Evolutionary conservation across 2,797 vertebrate genomes (phyloP).

Genomic region (Poeciliopsis presidionis): DNA sequence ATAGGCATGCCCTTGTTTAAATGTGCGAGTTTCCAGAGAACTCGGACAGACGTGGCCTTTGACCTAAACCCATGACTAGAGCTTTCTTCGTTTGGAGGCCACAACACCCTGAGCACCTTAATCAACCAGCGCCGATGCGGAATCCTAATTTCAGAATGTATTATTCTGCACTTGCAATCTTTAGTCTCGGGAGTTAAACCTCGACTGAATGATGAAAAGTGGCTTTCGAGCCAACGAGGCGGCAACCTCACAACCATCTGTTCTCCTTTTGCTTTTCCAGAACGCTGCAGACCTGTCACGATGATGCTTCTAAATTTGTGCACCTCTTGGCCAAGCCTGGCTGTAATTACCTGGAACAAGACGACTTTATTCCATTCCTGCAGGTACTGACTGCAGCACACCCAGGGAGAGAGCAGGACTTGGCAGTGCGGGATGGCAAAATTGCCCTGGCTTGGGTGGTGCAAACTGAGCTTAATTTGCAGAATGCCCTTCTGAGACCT

Average conservation of each 20-base stretch:
- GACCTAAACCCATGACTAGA: slow-evolving; percentile 56
- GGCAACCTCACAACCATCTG: slow-evolving; percentile 57
- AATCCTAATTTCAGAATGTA: slow-evolving; percentile 75
- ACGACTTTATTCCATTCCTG: slow-evolving; percentile 97
- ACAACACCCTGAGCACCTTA: slow-evolving; percentile 36
- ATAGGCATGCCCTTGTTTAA: slow-evolving; percentile 65
- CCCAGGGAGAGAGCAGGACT: slow-evolving; percentile 57
- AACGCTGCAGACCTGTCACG: slow-evolving; percentile 92
- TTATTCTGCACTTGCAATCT: slow-evolving; percentile 44
- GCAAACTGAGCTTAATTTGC: slow-evolving; percentile 44
- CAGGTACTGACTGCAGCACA: slow-evolving; percentile 84
- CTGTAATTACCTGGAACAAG: slow-evolving; percentile 93
- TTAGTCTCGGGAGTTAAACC: slow-evolving; percentile 44
- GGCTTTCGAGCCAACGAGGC: slow-evolving; percentile 16
- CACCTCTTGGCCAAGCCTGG: slow-evolving; percentile 93
- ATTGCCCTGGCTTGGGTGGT: slow-evolving; percentile 44
- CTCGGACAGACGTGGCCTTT: slow-evolving; percentile 53
- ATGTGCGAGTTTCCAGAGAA: slow-evolving; percentile 56
- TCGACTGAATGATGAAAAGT: slow-evolving; percentile 43
- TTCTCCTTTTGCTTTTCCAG: slow-evolving; percentile 82
- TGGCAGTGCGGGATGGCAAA: slow-evolving; percentile 45
- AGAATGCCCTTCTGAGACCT: slow-evolving; percentile 38
- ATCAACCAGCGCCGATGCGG: slow-evolving; percentile 51
- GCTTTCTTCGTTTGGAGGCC: slow-evolving; percentile 59
- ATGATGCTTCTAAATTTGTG: slow-evolving; percentile 92